Evolutionary conservation across 2,797 vertebrate species (phyloP), one percentile per base, ranked within the genome.

Genomic region (Falco rusticolus): DNA sequence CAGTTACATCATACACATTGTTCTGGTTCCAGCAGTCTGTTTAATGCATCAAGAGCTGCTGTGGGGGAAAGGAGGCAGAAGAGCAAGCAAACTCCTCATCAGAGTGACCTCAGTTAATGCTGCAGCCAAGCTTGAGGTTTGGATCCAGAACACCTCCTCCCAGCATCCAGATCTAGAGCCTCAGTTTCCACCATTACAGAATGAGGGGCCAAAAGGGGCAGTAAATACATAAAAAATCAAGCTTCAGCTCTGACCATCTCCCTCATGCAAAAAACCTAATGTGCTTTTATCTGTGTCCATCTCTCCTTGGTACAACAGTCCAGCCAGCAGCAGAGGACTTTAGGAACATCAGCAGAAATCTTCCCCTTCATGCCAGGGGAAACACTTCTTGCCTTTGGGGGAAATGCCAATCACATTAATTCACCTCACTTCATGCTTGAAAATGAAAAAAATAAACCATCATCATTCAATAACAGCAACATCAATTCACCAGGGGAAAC

Each of bases 401-500:
- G 39, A 39, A 37, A 37, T 37, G 37, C 37, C 37, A 37, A 39
- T 39, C 39, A 10, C 31, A 28, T 90, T 66, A 89, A 84, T 74
- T 90, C 80, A 87, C 56, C 77, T 89, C 64, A 41, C 56, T 84
- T 69, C 43, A 6, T 22, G 66, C 56, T 89, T 77, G 80, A 94
- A 93, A 91, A 93, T 39, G 72, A 75, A 64, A 59, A 54, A 48
- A 77, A 88, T 77, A 24, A 9, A 10, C 4, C 50, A 59, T 79
- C 75, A 94, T 80, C 31, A 33, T 85, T 91, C 78, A 89, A 28
- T 77, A 95, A 86, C 31, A 69, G 51, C 59, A 93, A 78, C 39
- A 79, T 60, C 70, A 95, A 16, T 71, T 84, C 95, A 90, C 66
- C n/a, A 76, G 71, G 68, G 90, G 68, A 84, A 96, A 93, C 53